Percentiles rank a stretch among this genome's conserved stretches.
Conservation (phyloP, 2,113 vertebrate genomes). For the Pyrgilauda ruficollis region DNA sequence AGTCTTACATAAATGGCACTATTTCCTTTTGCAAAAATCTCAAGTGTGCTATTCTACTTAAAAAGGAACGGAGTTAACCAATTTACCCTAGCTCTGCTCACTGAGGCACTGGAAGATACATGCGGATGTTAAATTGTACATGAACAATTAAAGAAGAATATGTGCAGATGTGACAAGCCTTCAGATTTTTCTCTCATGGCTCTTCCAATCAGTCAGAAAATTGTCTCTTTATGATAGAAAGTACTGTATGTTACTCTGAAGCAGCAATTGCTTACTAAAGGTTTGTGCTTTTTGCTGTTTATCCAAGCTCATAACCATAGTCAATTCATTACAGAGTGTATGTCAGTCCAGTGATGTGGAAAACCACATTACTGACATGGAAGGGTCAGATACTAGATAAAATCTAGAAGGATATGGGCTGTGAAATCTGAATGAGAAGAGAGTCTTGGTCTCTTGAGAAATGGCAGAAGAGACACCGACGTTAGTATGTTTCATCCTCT, state of each 20-base stretch:
- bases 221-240: conserved; percentile 10
- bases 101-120: conserved; percentile 6
- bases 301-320: conserved; percentile 10
- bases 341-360: conserved; percentile 22
- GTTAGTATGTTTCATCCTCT: not conserved
- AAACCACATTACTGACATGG: not conserved
- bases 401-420: not conserved
- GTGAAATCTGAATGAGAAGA: conserved; percentile 4
- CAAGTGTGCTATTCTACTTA: not conserved
- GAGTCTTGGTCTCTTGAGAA: not conserved
- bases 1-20: not conserved
- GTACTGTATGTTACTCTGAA: not conserved
- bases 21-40: not conserved
- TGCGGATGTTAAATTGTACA: conserved; percentile 2
- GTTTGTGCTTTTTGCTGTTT: not conserved
- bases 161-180: conserved; percentile 14
- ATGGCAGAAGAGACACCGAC: not conserved
- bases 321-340: conserved; percentile 9
- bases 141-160: conserved; percentile 38
- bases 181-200: conserved; percentile 26
- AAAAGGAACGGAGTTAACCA: not conserved
- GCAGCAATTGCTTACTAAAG: conserved; percentile 28
- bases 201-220: conserved; percentile 63
- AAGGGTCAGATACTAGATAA: not conserved
- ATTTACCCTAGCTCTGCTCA: not conserved